Conservation (phyloP, 2,113 vertebrate species). For the Boulengerochromis microlepis region DNA sequence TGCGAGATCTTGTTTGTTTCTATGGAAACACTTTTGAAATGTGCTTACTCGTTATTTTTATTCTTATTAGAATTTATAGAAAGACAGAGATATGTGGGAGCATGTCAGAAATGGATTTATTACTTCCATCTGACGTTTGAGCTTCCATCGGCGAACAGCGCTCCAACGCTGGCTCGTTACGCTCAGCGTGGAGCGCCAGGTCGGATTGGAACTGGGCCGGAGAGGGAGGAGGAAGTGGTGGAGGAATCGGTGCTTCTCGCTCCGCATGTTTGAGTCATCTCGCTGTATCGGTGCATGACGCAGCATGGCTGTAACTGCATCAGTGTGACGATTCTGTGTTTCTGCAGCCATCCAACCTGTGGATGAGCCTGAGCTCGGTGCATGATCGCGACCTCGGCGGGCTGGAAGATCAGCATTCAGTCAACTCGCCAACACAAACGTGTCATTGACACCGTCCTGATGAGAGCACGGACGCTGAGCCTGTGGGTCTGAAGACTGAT, state of each 20-base stretch:
- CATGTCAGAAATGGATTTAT: not conserved
- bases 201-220: not conserved
- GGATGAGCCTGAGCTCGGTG: not conserved
- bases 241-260: accelerated
- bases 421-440: not conserved
- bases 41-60: not conserved
- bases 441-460: not conserved
- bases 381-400: not conserved
- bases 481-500: not conserved
- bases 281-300: slow-evolving; percentile 13
- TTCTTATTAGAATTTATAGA: not conserved
- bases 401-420: slow-evolving; percentile 17
- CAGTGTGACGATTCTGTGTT: not conserved
- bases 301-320: not conserved
- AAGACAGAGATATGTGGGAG: not conserved
- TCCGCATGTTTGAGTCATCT: not conserved
- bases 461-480: not conserved
- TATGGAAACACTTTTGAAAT: not conserved
- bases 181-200: not conserved
- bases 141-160: not conserved
- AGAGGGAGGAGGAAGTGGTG: not conserved
- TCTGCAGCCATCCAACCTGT: not conserved
- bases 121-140: not conserved
- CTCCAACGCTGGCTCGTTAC: not conserved
- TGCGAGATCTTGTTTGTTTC: not conserved